These are phyloP conservation scores for Talpa occidentalis DNA, from an alignment of 2,113 vertebrate species.

Conservation along the genomic window DNA sequence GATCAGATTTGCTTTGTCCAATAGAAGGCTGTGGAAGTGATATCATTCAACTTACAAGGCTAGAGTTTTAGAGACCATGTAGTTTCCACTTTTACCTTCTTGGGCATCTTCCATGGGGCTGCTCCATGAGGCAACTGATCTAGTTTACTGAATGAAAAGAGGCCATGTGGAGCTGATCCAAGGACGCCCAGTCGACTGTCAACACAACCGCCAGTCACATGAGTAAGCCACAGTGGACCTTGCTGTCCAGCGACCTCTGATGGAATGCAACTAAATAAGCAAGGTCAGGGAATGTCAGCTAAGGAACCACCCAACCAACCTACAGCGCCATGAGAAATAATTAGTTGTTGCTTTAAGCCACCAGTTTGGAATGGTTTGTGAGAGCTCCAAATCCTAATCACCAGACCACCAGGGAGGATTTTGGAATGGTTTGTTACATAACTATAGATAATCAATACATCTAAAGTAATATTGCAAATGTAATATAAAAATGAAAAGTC, in stretches of 20 bases:
- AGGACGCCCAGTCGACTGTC: background rate
- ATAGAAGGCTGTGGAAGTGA: background rate
- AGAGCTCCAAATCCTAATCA: no score
- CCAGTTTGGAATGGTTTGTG: background rate
- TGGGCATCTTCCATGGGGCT: background rate
- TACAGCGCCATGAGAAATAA: background rate
- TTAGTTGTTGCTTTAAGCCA: background rate
- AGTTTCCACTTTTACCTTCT: background rate
- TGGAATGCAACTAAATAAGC: background rate
- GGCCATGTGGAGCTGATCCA: background rate
- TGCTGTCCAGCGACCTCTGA: background rate
- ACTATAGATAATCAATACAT: background rate
- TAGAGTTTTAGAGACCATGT: background rate
- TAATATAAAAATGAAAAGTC: background rate
- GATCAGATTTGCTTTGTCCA: background rate
- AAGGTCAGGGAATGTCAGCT: background rate
- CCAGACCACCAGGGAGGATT: background rate
- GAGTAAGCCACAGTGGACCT: background rate
- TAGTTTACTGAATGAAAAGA: background rate
- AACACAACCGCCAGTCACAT: background rate
- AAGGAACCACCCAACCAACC: background rate
- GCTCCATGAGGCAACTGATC: background rate
- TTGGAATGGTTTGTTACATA: background rate
- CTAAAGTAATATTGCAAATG: background rate
- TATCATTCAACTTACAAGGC: background rate